Base-by-base conservation (phyloP, 2,888 invertebrate genomes). In the Alloscopus bannaensis region DNA sequence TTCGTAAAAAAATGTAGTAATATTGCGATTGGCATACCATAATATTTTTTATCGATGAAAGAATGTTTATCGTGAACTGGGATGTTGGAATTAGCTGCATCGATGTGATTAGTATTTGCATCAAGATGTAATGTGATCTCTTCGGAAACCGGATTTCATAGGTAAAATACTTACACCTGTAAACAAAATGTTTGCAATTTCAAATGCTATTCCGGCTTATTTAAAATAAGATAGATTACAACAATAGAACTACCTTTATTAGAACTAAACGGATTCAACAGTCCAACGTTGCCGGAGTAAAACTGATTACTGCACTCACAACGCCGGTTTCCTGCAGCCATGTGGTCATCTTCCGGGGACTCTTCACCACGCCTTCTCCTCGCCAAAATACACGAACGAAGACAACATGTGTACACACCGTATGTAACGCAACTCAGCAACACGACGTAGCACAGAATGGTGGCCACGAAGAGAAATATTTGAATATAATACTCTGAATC, bases 21-120 rank as follows among this genome's bases (percentile, higher is more conserved):
- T 36, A 36, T 36, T 22, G 3, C n/a, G 24, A 52, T 52, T 52
- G 36, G 13, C 29, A 47, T 72, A 75, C 77, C 77, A 45, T 77
- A 77, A 42, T 77, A 77, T 64, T 77, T 77, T 36, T 70, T 77
- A 45, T 77, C 69, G 40, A 70, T 36, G 20, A 77, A 77, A 24
- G 68, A 24, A 68, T 77, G 52, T 13, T 26, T 36, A 52, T 64
- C 52, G 57, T 57, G 20, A 57, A 29, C 24, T 60, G 47, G 26
- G 45, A 22, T 40, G 55, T 42, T n/a, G n/a, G n/a, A n/a, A n/a
- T n/a, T n/a, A n/a, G n/a, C n/a, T n/a, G n/a, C n/a, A n/a, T n/a
- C n/a, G n/a, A n/a, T n/a, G n/a, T n/a, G n/a, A 18, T 28, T 62
- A 50, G 62, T 20, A 57, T 62, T 71, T 29, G 42, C 60, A 18